phyloP scores from a whole-genome alignment of 2,113 vertebrate species.

The Pomatorhinus ruficollis region DNA sequence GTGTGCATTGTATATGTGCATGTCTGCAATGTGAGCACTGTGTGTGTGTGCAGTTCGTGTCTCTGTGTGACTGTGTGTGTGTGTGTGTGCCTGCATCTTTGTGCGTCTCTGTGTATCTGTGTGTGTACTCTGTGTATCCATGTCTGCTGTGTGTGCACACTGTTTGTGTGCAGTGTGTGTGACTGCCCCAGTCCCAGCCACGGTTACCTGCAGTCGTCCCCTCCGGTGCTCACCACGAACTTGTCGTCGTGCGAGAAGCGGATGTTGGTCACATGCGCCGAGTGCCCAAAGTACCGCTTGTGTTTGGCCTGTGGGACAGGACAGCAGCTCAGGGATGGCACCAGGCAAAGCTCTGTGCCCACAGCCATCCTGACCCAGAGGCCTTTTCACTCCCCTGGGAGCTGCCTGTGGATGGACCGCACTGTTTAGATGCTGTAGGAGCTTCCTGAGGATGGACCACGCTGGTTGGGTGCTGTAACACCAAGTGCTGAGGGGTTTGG shows the following conservation, averaged over 20 bases:
- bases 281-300: constrained; percentile 95
- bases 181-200: background rate
- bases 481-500: accelerated
- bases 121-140: background rate
- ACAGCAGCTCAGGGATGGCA: background rate
- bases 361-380: background rate
- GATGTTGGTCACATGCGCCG: constrained; percentile 92
- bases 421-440: background rate
- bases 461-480: accelerated
- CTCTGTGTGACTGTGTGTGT: too few relatives aligned
- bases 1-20: background rate
- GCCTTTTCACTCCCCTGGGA: background rate
- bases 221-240: constrained; percentile 90
- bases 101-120: background rate
- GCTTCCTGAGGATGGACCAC: accelerated
- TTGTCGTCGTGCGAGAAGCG: constrained; percentile 94
- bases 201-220: constrained; percentile 90
- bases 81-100: background rate
- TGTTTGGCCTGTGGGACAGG: constrained; percentile 86
- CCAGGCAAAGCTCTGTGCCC: background rate
- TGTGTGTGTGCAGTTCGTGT: background rate
- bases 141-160: too few relatives aligned
- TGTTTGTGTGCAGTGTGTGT: background rate
- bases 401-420: accelerated
- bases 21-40: background rate